These are phyloP conservation scores for Agrochola lychnidis DNA, from an alignment of 2,888 invertebrate species.

Conservation along the genomic window DNA sequence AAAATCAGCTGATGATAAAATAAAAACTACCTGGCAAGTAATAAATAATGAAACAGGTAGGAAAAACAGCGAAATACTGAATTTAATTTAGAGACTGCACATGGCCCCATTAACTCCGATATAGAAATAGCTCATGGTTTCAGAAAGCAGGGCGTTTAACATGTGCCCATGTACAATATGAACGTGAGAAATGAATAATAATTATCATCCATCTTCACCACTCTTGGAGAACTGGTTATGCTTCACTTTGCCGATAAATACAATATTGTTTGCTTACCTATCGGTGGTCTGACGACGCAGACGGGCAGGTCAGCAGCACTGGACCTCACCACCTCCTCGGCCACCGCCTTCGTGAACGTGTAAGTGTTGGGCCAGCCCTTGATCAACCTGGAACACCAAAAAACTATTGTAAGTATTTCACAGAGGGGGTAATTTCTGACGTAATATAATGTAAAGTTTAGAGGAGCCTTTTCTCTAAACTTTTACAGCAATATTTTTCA, in stretches of 20 bases:
- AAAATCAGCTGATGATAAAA: no score
- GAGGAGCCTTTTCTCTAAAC: no score
- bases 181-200: neutral
- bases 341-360: constrained; percentile 65
- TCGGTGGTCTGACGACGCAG: constrained; percentile 57
- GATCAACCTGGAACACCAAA: constrained; percentile 34
- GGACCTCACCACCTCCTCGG: constrained; percentile 59
- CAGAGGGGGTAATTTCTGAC: neutral
- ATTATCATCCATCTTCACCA: no score
- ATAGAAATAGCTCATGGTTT: no score
- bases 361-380: constrained; percentile 65
- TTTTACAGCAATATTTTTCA: neutral
- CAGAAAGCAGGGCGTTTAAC: no score
- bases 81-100: no score
- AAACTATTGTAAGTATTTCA: neutral
- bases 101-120: no score
- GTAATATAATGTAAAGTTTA: neutral
- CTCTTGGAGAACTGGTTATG: neutral
- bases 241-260: neutral
- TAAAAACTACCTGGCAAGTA: no score
- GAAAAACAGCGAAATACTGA: no score
- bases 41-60: no score
- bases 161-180: no score
- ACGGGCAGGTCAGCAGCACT: constrained; percentile 40
- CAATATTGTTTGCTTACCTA: constrained; percentile 52